Evolutionary conservation across 2,113 vertebrate species (phyloP).

Genomic region (Lophius piscatorius): DNA sequence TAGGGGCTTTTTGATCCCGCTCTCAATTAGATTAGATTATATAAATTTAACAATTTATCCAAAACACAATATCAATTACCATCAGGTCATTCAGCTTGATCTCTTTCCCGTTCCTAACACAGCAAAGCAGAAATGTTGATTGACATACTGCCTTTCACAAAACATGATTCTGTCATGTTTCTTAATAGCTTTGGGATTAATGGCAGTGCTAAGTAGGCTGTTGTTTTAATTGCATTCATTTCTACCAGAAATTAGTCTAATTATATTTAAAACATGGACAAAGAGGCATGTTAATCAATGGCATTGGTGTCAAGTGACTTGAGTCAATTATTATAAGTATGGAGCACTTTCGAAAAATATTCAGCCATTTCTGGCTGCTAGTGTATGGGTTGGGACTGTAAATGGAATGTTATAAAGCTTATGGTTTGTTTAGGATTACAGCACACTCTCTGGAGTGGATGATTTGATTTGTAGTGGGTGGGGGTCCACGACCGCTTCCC

Average conservation of each 20-base stretch:
- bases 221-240: conserved; percentile 25
- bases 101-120: conserved; percentile 41
- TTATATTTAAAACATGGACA: conserved; percentile 35
- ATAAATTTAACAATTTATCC: conserved; percentile 73
- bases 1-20: conserved; percentile 75
- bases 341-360: conserved; percentile 25
- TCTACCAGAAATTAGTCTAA: conserved; percentile 6
- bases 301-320: conserved; percentile 34
- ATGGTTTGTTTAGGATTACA: conserved; percentile 67
- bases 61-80: conserved; percentile 72
- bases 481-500: conserved; percentile 31
- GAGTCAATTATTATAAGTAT: conserved; percentile 29
- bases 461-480: conserved; percentile 61
- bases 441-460: conserved; percentile 30
- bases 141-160: conserved; percentile 4
- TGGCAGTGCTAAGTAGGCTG: too few species aligned
- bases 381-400: conserved; percentile 25
- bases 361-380: conserved; percentile 3
- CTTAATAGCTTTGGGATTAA: conserved; percentile 8
- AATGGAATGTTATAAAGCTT: conserved; percentile 42
- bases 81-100: conserved; percentile 71
- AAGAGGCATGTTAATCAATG: conserved; percentile 47
- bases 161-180: conserved; percentile 16
- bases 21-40: conserved; percentile 75
- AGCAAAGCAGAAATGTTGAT: conserved; percentile 24